Conservation (phyloP, 1,140 invertebrate species). For the Drosophila trapezifrons region DNA sequence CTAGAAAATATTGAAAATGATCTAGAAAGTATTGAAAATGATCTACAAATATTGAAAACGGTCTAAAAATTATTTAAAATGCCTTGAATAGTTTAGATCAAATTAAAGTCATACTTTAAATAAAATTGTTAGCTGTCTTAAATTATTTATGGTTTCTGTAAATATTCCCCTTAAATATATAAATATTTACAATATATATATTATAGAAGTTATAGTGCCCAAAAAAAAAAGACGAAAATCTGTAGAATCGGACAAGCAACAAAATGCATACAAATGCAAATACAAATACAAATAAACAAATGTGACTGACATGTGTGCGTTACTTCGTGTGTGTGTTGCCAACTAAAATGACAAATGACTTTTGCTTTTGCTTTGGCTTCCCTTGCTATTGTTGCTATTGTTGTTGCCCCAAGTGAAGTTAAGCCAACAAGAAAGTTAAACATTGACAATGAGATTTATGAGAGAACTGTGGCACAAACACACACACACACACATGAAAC, state of each 20-base stretch:
- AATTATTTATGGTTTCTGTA: too few relatives aligned
- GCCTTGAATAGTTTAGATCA: too few relatives aligned
- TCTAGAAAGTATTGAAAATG: too few relatives aligned
- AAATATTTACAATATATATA: background rate
- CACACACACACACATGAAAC: conserved; percentile 16
- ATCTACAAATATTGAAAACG: too few relatives aligned
- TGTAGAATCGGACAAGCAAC: conserved; percentile 1
- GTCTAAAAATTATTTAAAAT: too few relatives aligned
- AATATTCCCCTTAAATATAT: too few relatives aligned
- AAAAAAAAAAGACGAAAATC: too few relatives aligned
- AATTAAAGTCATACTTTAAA: too few relatives aligned
- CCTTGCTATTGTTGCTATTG: conserved; percentile 34
- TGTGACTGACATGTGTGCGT: conserved; percentile 20
- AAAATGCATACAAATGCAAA: conserved; percentile 34
- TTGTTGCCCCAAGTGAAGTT: conserved; percentile 72
- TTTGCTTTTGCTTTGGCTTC: conserved; percentile 62
- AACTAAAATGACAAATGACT: conserved; percentile 81
- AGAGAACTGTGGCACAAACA: conserved; percentile 46
- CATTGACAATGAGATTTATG: conserved; percentile 82
- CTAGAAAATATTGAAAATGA: too few relatives aligned
- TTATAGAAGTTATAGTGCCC: background rate
- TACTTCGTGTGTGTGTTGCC: conserved; percentile 54
- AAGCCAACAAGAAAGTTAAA: conserved; percentile 82
- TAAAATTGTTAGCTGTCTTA: too few relatives aligned
- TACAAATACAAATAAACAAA: conserved; percentile 36